Evolutionary conservation across 2,113 vertebrate genomes (phyloP).

Genomic region (Silurus asotus): DNA sequence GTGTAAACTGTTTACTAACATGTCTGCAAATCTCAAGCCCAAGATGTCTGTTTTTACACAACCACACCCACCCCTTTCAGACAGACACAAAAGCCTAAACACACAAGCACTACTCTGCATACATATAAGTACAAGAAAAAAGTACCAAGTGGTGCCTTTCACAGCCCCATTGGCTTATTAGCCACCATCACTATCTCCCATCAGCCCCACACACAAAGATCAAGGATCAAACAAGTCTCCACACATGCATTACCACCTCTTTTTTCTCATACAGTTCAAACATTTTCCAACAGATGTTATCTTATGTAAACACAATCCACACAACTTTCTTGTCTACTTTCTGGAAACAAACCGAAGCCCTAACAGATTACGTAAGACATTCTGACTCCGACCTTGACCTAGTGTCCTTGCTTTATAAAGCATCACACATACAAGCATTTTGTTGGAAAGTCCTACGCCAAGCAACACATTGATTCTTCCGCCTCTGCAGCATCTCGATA

Average conservation of each 20-base stretch:
- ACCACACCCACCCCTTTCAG: conserved; percentile 11
- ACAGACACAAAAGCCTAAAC: background rate
- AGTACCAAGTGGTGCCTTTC: conserved; percentile 9
- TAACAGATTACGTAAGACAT: conserved; percentile 35
- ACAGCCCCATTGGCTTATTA: conserved; percentile 4
- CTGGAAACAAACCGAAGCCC: conserved; percentile 19
- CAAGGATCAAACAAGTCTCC: background rate
- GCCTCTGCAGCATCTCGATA: background rate
- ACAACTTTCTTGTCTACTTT: conserved; percentile 12
- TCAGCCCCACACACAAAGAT: background rate
- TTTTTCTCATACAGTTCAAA: conserved; percentile 28
- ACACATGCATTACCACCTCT: background rate
- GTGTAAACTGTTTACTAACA: conserved; percentile 43
- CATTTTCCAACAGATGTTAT: conserved; percentile 36
- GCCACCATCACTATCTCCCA: background rate
- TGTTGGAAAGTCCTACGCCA: conserved; percentile 16
- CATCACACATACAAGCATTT: conserved; percentile 3
- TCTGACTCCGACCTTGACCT: conserved; percentile 31
- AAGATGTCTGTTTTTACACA: background rate
- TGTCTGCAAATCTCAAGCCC: conserved; percentile 20
- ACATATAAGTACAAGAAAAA: background rate
- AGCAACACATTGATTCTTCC: background rate
- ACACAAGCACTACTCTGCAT: background rate
- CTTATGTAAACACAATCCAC: conserved; percentile 30
- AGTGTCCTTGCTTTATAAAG: conserved; percentile 47